Percentiles rank a stretch among this genome's conserved stretches.
These are phyloP conservation scores for Drosophila gaucha DNA, from an alignment of 2,888 invertebrate genomes.

Conservation along the genomic window DNA sequence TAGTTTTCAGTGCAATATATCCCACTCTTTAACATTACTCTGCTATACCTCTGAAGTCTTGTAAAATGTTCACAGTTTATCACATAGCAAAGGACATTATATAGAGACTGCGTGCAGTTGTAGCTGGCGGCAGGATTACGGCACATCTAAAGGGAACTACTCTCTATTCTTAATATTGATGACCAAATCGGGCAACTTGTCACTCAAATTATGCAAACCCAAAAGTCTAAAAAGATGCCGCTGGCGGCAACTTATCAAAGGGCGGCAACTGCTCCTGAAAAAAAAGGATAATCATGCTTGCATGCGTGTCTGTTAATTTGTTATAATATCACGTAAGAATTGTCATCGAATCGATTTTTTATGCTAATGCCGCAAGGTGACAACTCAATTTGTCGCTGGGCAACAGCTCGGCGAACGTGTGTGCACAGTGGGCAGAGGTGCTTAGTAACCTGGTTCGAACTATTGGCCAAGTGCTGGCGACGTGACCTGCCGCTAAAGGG, in stretches of 20 bases:
- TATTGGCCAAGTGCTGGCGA: constrained; percentile 18
- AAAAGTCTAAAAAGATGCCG: constrained; percentile 34
- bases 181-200: constrained; percentile 50
- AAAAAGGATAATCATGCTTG: constrained; percentile 66
- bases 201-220: constrained; percentile 53
- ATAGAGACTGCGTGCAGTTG: constrained; percentile 24
- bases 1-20: neutral
- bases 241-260: constrained; percentile 24
- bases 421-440: constrained; percentile 42
- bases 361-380: constrained; percentile 74
- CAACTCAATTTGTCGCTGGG: constrained; percentile 69
- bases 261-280: constrained; percentile 8
- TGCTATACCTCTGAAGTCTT: neutral
- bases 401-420: constrained; percentile 51
- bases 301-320: constrained; percentile 66
- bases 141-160: constrained; percentile 35
- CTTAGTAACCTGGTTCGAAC: constrained; percentile 55
- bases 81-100: neutral
- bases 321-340: constrained; percentile 73
- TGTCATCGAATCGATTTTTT: constrained; percentile 65
- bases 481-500: constrained; percentile 34
- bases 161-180: constrained; percentile 30
- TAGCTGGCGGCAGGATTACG: constrained; percentile 35
- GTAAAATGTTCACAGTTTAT: constrained; percentile 4
- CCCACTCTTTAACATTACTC: neutral